Evolutionary conservation across 2,113 vertebrate species (phyloP).

Genomic region (Coptodon bakossiorum): DNA sequence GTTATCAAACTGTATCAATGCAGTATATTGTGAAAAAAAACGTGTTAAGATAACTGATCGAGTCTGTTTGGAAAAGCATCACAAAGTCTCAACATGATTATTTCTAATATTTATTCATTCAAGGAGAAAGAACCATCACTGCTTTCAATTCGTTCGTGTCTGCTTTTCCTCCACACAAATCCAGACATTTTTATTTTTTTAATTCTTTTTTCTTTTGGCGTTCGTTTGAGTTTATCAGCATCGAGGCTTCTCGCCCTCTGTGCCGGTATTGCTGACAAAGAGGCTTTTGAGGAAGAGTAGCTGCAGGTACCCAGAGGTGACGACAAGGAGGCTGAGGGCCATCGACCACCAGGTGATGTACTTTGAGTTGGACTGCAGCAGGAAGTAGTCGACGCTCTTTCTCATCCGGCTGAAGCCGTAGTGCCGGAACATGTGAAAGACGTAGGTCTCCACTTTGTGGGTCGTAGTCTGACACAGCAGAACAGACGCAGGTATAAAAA

Average conservation of each 20-base stretch:
- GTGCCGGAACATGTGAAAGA: conserved; percentile 92
- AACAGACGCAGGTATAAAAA: background rate
- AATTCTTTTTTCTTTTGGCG: background rate
- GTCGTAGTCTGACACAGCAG: conserved; percentile 68
- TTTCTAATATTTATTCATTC: background rate
- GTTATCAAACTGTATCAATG: background rate
- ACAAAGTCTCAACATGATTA: background rate
- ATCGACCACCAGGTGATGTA: conserved; percentile 86
- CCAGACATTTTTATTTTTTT: background rate
- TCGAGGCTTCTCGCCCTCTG: conserved; percentile 65
- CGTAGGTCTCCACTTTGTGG: conserved; percentile 64
- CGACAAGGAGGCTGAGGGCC: conserved; percentile 78
- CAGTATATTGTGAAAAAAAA: background rate
- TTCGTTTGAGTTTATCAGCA: conserved; percentile 66
- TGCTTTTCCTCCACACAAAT: background rate
- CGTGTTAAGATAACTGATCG: background rate
- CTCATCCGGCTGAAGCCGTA: conserved; percentile 85
- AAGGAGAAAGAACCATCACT: background rate
- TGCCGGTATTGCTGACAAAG: conserved; percentile 59
- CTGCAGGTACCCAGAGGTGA: conserved; percentile 84
- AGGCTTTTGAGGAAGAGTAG: conserved; percentile 85
- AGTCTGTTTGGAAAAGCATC: background rate
- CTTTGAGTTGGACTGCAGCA: conserved; percentile 79
- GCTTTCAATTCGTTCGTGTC: rapidly evolving
- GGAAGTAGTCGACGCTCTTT: conserved; percentile 75